Percentiles rank a stretch among this genome's conserved stretches.
Evolutionary conservation across 2,888 invertebrate species (phyloP).

Genomic region (Leptinotarsa haldemani): DNA sequence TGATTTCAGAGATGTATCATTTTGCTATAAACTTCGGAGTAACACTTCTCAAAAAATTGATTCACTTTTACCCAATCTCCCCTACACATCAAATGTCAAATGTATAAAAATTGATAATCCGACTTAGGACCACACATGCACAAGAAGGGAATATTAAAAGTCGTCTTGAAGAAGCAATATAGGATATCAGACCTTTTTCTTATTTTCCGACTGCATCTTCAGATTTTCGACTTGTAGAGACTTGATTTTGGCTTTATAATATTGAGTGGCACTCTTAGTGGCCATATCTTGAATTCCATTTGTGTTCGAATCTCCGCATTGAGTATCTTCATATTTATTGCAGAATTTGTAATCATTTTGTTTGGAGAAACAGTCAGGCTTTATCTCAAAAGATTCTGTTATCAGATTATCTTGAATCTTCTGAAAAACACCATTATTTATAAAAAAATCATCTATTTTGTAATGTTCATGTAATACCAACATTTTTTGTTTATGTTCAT

Average conservation of each 20-base stretch:
- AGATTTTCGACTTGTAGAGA: slow-evolving; percentile 57
- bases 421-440: slow-evolving; percentile 43
- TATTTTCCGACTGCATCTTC: slow-evolving; percentile 56
- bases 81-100: no score
- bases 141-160: no score
- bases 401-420: slow-evolving; percentile 58
- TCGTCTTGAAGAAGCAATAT: neutral
- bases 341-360: slow-evolving; percentile 39
- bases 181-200: slow-evolving; percentile 52
- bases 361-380: slow-evolving; percentile 42
- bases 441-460: no score
- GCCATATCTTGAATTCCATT: slow-evolving; percentile 58
- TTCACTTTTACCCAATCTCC: no score
- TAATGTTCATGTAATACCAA: no score
- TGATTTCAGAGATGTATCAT: no score
- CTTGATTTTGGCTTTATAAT: slow-evolving; percentile 62
- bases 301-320: slow-evolving; percentile 34
- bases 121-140: no score
- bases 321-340: slow-evolving; percentile 30
- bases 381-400: slow-evolving; percentile 51
- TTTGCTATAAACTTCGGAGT: no score
- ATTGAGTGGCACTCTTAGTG: slow-evolving; percentile 57
- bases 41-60: no score
- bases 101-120: no score
- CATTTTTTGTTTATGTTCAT: no score